Evolutionary conservation across 2,797 vertebrate genomes (phyloP).

Genomic region (Protonibea diacanthus): DNA sequence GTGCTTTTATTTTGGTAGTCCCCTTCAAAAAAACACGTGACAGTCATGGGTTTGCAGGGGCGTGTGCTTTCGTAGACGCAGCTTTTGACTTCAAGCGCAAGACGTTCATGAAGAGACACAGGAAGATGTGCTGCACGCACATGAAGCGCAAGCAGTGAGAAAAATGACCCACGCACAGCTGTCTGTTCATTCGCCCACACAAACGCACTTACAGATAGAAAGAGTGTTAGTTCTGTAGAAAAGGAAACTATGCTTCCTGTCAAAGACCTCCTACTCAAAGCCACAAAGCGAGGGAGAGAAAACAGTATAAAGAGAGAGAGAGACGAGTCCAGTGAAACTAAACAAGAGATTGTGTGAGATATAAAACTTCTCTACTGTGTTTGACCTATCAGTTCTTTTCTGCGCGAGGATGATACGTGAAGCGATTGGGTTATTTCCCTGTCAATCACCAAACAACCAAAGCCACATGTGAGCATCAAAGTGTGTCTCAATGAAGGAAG

Average conservation of each 20-base stretch:
- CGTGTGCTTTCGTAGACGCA: no score
- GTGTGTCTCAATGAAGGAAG: no score
- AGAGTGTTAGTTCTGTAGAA: constrained; percentile 37
- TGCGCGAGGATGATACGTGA: no score
- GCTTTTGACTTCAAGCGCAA: background rate
- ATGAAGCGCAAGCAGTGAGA: constrained; percentile 3
- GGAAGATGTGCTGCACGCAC: constrained; percentile 4
- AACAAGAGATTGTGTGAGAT: no score
- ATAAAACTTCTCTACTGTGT: no score
- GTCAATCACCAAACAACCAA: no score
- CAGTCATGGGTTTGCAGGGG: background rate
- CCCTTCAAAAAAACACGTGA: background rate
- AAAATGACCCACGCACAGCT: background rate
- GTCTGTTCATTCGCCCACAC: constrained; percentile 1
- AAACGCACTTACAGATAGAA: background rate
- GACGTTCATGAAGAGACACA: background rate
- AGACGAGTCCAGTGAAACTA: no score
- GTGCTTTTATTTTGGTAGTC: constrained; percentile 6
- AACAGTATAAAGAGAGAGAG: background rate
- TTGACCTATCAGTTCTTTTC: no score
- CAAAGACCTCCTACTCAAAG: constrained; percentile 58
- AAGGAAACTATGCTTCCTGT: constrained; percentile 70
- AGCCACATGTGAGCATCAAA: no score
- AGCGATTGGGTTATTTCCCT: no score
- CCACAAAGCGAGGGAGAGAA: constrained; percentile 20